phyloP scores from a whole-genome alignment of 1,140 invertebrate species.

The Drosophila chauvacae region DNA sequence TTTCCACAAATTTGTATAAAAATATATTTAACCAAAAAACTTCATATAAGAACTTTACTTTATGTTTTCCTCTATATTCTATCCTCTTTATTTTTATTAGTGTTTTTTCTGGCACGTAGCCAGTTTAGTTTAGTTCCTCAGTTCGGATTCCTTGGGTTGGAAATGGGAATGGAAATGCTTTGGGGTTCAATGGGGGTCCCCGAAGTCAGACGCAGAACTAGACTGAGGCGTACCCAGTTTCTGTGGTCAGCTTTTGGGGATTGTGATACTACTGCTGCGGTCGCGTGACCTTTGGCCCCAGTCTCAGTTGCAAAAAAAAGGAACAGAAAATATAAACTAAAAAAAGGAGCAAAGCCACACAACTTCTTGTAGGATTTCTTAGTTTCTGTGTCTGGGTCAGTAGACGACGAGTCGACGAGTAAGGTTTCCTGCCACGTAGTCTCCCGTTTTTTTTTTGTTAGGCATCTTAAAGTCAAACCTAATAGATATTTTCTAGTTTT shows the following conservation, averaged over 20 bases:
- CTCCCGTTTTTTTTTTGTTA: neutral
- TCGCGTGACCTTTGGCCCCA: slow-evolving; percentile 67
- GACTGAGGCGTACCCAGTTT: slow-evolving; percentile 14
- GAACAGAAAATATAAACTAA: neutral
- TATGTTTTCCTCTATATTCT: neutral
- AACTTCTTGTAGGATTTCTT: slow-evolving; percentile 14
- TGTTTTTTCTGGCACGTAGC: slow-evolving; percentile 25
- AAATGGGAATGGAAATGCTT: neutral
- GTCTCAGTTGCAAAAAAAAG: neutral
- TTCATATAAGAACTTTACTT: neutral
- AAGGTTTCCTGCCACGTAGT: neutral
- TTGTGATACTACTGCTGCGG: slow-evolving; percentile 66
- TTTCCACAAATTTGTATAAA: neutral
- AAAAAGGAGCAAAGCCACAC: neutral
- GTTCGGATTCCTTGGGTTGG: slow-evolving; percentile 12
- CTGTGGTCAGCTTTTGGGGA: slow-evolving; percentile 44
- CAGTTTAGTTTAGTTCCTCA: slow-evolving; percentile 22
- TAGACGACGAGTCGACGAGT: neutral
- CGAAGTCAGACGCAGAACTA: slow-evolving; percentile 15
- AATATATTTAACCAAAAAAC: neutral
- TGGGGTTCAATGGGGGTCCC: slow-evolving; percentile 15
- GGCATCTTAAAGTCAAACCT: neutral
- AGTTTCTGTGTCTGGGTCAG: slow-evolving; percentile 35
- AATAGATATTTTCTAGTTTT: neutral
- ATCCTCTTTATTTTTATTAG: neutral